phyloP scores from a whole-genome alignment of 2,797 vertebrate species.

The Dromococcyx pavoninus region DNA sequence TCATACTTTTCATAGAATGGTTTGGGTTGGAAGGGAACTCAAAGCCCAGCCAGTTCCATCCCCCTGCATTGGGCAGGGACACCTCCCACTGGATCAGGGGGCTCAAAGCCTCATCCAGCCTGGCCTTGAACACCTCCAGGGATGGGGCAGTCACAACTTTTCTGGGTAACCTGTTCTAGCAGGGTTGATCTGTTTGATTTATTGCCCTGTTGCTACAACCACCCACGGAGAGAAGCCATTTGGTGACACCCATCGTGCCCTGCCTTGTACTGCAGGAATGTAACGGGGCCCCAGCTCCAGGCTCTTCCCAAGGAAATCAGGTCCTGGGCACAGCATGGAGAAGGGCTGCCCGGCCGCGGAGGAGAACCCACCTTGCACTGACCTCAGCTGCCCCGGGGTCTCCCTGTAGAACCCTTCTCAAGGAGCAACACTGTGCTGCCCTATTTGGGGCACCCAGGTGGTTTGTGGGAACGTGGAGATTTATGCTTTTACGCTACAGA shows the following conservation, averaged over 20 bases:
- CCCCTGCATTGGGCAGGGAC: too few relatives aligned
- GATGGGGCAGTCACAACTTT: too few relatives aligned
- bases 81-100: too few relatives aligned
- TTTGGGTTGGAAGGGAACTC: too few relatives aligned
- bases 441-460: rapidly evolving
- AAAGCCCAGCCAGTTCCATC: too few relatives aligned
- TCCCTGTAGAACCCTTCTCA: not conserved
- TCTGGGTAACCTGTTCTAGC: too few relatives aligned
- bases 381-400: not conserved
- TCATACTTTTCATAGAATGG: not conserved
- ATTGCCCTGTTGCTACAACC: not conserved
- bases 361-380: not conserved
- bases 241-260: rapidly evolving
- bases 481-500: not conserved
- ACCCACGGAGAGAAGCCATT: not conserved
- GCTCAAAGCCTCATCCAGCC: too few relatives aligned
- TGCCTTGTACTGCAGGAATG: not conserved
- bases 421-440: not conserved
- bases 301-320: not conserved
- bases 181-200: not conserved
- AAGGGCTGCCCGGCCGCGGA: not conserved
- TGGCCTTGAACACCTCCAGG: too few relatives aligned
- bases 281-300: not conserved
- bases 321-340: not conserved
- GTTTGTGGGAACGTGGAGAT: rapidly evolving